Evolutionary conservation across 1,140 invertebrate species (phyloP).

Genomic region (Trachymyrmex septentrionalis): DNA sequence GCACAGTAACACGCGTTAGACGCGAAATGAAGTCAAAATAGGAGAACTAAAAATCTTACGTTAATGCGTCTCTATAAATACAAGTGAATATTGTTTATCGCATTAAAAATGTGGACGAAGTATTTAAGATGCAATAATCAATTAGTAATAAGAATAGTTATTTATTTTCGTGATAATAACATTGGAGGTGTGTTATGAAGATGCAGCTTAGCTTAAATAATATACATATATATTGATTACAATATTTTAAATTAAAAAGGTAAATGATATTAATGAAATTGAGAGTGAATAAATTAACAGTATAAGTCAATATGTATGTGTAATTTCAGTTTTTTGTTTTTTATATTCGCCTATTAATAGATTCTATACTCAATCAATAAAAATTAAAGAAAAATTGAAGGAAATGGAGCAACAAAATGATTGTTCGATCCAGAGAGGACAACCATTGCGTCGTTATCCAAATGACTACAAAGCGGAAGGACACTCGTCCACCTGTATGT

Average conservation of each 20-base stretch:
- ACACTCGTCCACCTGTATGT: slow-evolving; percentile 79
- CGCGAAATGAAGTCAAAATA: slow-evolving; percentile 15
- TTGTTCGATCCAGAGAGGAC: slow-evolving; percentile 78
- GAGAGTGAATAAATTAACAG: not conserved
- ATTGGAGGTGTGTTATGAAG: not conserved
- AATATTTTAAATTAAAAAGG: slow-evolving; percentile 10
- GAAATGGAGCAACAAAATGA: slow-evolving; percentile 84
- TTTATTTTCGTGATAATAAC: slow-evolving; percentile 33
- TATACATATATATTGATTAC: not conserved
- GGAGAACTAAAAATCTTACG: not conserved
- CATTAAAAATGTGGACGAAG: slow-evolving; percentile 19
- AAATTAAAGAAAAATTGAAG: slow-evolving; percentile 22
- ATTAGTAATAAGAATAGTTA: not conserved
- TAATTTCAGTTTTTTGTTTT: not conserved
- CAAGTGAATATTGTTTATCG: not conserved
- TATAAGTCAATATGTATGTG: not conserved
- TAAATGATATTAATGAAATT: slow-evolving; percentile 13
- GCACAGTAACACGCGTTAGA: slow-evolving; percentile 22
- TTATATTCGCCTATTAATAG: not conserved
- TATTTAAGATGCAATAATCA: not conserved
- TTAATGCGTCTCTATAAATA: not conserved
- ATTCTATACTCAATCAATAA: not conserved
- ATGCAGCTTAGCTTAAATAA: not conserved
- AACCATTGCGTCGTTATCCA: slow-evolving; percentile 80
- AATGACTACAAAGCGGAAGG: slow-evolving; percentile 82